Base-by-base conservation (phyloP, 2,888 invertebrate species). In the Limnephilus marmoratus region DNA sequence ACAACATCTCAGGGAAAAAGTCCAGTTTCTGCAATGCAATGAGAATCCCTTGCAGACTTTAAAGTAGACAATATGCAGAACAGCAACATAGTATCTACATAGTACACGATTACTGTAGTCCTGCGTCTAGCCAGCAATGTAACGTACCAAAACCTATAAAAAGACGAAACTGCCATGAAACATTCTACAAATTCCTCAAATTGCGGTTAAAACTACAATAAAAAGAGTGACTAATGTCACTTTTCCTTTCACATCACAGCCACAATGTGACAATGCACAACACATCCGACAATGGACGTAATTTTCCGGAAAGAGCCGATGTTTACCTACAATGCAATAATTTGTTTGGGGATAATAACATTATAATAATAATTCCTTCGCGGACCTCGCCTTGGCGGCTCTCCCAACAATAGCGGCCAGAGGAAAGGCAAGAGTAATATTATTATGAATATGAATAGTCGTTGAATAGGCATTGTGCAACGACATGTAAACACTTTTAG, bases 401-500 rank as follows among this genome's bases (percentile, higher is more conserved):
- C 37, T 31, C 34, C 34, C 83, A 41, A 90, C 81, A 90, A 83
- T 85, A 80, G 89, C 41, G 89, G 89, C 31, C 34, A 29, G 89
- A 68, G 49, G 86, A 34, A 81, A 87, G 45, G 41, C 11, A 13
- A 24, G 86, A 34, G n/a, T n/a, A 45, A 86, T 86, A 85, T 85
- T 41, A 85, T 85, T 85, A 91, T 91, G 90, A 91, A 93, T 92
- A 89, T 92, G 93, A 93, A 93, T 93, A 53, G 88, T 53, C 24
- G 34, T 68, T 86, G 88, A 88, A 81, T 91, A 86, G 90, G 90
- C 93, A 93, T 92, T 93, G 92, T 93, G 90, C 83, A 90, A 85
- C 90, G 91, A 93, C 93, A 92, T 93, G 93, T 93, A 93, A 93
- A 93, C 93, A 92, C 93, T 92, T 91, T 93, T 92, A 92, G 93